Conservation (phyloP, 2,888 invertebrate species). For the Atethmia centrago region DNA sequence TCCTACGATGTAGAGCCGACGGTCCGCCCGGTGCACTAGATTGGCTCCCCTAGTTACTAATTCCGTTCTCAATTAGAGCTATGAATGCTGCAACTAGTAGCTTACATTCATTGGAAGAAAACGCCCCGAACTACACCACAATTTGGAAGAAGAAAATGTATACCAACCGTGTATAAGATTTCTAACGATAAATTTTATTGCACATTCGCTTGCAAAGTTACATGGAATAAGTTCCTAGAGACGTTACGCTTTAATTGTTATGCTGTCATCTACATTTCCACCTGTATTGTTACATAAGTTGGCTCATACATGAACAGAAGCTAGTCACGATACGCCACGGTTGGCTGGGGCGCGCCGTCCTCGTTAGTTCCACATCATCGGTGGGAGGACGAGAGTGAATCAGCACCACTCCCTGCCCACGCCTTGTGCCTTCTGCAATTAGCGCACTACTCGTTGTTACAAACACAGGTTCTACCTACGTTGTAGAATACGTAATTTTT, state of each 20-base stretch:
- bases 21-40: constrained; percentile 63
- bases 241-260: constrained; percentile 56
- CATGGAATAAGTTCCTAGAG: constrained; percentile 29
- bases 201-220: constrained; percentile 25
- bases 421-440: constrained; percentile 64
- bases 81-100: constrained; percentile 60
- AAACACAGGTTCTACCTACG: constrained; percentile 31
- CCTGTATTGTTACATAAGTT: constrained; percentile 66
- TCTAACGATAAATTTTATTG: constrained; percentile 28
- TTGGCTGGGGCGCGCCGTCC: constrained; percentile 73
- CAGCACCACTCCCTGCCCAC: constrained; percentile 76
- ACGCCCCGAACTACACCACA: constrained; percentile 26
- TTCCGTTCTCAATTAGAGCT: constrained; percentile 75
- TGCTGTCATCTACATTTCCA: constrained; percentile 58
- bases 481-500: not conserved
- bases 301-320: constrained; percentile 62
- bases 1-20: constrained; percentile 23
- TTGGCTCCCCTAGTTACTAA: constrained; percentile 67
- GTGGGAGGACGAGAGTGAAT: constrained; percentile 84
- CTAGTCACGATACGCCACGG: constrained; percentile 83
- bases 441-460: constrained; percentile 53
- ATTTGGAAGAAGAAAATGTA: constrained; percentile 14
- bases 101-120: constrained; percentile 41
- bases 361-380: constrained; percentile 81
- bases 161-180: constrained; percentile 5